These are phyloP conservation scores for Drosophila demipolita DNA, from an alignment of 2,888 invertebrate species.

Conservation along the genomic window DNA sequence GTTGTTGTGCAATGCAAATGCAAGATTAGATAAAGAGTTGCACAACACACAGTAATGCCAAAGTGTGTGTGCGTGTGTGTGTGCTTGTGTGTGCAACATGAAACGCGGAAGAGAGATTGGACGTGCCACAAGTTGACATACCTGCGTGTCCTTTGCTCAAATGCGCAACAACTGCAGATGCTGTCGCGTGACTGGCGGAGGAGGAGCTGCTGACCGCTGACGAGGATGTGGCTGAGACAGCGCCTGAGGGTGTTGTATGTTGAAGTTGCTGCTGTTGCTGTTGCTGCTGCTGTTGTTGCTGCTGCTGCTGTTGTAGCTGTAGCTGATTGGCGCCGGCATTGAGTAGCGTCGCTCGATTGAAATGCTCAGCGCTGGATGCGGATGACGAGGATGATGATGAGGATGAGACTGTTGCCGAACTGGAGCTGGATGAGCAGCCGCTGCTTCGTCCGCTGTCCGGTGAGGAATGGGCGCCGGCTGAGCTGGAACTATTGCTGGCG, in stretches of 20 bases:
- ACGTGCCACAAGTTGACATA: conserved; percentile 47
- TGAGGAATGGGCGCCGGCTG: conserved; percentile 69
- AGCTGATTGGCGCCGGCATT: conserved; percentile 49
- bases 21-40: conserved; percentile 49
- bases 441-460: conserved; percentile 74
- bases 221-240: conserved; percentile 54
- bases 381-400: conserved; percentile 73
- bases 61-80: background rate
- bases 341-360: conserved; percentile 60
- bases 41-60: conserved; percentile 1
- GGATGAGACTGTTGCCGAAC: conserved; percentile 63
- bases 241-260: conserved; percentile 42
- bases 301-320: conserved; percentile 52
- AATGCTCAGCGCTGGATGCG: conserved; percentile 72
- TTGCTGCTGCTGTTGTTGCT: conserved; percentile 41
- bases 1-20: conserved; percentile 61
- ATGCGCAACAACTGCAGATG: conserved; percentile 78
- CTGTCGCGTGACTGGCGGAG: conserved; percentile 53
- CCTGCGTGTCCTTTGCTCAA: conserved; percentile 72
- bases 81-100: conserved; percentile 19
- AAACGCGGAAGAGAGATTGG: conserved; percentile 22
- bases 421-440: conserved; percentile 73
- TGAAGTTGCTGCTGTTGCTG: conserved; percentile 48
- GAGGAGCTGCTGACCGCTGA: conserved; percentile 58
- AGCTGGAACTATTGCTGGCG: conserved; percentile 73